Percentiles rank a stretch among this genome's conserved stretches.
Evolutionary conservation across 2,797 vertebrate genomes (phyloP).

Genomic region (Morelia viridis): DNA sequence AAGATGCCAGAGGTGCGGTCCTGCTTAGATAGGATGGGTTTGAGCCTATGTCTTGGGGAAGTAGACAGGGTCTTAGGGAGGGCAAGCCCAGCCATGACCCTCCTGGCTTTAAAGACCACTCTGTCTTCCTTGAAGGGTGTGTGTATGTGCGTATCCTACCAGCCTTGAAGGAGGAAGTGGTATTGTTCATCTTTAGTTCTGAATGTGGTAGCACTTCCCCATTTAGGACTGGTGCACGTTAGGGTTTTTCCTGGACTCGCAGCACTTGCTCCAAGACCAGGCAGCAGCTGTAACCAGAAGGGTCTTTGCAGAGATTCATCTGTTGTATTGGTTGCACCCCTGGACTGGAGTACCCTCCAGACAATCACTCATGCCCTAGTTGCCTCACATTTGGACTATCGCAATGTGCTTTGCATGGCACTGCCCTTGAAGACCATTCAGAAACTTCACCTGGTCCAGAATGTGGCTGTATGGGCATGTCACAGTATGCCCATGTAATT

Average conservation of each 20-base stretch:
- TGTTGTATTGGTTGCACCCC: not conserved
- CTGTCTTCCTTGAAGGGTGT: too few species aligned
- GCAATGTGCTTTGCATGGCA: not conserved
- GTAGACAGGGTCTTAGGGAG: not conserved
- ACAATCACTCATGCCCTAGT: not conserved
- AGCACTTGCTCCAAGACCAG: not conserved
- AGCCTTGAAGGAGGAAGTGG: not conserved
- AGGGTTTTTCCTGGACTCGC: not conserved
- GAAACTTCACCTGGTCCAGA: not conserved
- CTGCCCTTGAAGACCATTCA: not conserved
- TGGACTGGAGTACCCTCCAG: not conserved
- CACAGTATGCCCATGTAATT: too few species aligned
- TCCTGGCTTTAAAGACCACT: not conserved
- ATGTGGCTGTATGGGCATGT: too few species aligned
- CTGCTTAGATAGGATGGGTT: not conserved
- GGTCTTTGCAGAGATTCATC: not conserved
- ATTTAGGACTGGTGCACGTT: not conserved
- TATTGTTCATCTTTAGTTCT: not conserved
- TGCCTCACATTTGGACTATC: not conserved
- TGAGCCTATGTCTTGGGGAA: not conserved
- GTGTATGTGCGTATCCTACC: not conserved
- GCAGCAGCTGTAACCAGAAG: not conserved
- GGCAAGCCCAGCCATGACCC: not conserved
- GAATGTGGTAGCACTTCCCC: not conserved
- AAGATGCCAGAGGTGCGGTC: not conserved